Evolutionary conservation across 2,888 invertebrate genomes (phyloP).

Genomic region (Eristalis intricaria): DNA sequence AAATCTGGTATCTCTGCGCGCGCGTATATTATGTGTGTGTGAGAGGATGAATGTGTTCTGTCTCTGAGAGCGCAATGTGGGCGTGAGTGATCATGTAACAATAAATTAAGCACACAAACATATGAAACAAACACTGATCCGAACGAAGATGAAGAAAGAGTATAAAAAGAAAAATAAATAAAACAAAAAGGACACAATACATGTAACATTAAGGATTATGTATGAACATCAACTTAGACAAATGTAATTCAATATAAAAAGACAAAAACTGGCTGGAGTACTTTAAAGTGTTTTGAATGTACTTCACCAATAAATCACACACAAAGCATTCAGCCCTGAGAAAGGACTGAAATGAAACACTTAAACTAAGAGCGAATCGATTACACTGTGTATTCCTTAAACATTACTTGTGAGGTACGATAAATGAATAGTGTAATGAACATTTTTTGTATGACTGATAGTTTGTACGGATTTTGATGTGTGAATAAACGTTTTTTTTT

Average conservation of each 20-base stretch:
- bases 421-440: slow-evolving; percentile 23
- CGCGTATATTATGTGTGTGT: slow-evolving; percentile 70
- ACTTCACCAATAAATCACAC: not conserved
- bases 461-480: slow-evolving; percentile 78
- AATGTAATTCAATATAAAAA: not conserved
- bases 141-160: not conserved
- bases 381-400: slow-evolving; percentile 57
- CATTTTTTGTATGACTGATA: slow-evolving; percentile 80
- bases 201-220: slow-evolving; percentile 19
- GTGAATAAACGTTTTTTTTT: slow-evolving; percentile 64
- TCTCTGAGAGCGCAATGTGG: slow-evolving; percentile 52
- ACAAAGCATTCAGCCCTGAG: not conserved
- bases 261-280: not conserved
- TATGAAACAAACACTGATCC: slow-evolving; percentile 18
- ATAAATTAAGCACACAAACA: slow-evolving; percentile 48
- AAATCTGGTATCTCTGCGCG: slow-evolving; percentile 62
- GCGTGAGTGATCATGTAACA: slow-evolving; percentile 50
- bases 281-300: not conserved
- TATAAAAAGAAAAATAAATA: not conserved
- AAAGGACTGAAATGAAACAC: not conserved
- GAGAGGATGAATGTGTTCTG: slow-evolving; percentile 59
- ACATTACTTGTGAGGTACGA: slow-evolving; percentile 37
- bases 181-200: slow-evolving; percentile 12
- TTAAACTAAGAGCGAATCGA: slow-evolving; percentile 23
- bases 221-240: slow-evolving; percentile 8